Evolutionary conservation across 2,797 vertebrate species (phyloP).

Genomic region (Sebastes jordani): DNA sequence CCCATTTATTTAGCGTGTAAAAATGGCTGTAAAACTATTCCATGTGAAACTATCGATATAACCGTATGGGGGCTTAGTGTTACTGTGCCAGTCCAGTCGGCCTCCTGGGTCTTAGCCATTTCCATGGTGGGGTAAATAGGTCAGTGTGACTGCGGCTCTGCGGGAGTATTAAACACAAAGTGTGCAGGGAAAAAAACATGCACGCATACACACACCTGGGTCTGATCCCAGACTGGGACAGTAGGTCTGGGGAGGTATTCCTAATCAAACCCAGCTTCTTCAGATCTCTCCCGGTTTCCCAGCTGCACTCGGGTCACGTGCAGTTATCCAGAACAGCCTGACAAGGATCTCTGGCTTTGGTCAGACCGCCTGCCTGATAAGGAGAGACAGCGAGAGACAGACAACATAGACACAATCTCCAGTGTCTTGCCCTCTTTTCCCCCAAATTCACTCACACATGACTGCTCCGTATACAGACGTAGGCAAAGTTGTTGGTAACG

Average conservation of each 20-base stretch:
- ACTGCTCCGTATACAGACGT: neutral
- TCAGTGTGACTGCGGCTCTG: constrained; percentile 66
- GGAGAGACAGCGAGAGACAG: constrained; percentile 57
- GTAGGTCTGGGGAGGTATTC: constrained; percentile 65
- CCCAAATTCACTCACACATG: neutral
- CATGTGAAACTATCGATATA: constrained; percentile 61
- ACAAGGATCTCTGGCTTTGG: constrained; percentile 74
- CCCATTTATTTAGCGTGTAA: constrained; percentile 44
- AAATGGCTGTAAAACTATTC: constrained; percentile 53
- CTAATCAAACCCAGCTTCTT: constrained; percentile 75
- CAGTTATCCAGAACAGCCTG: constrained; percentile 52
- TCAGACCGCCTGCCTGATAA: constrained; percentile 68
- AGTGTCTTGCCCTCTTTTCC: constrained; percentile 10
- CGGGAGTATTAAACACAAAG: constrained; percentile 48
- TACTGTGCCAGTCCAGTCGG: constrained; percentile 46
- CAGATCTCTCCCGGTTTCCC: constrained; percentile 51
- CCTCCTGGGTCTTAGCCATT: constrained; percentile 50
- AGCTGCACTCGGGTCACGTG: constrained; percentile 67
- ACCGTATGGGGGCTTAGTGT: constrained; percentile 30
- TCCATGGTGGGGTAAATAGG: constrained; percentile 68
- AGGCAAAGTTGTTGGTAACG: no score
- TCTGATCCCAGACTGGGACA: constrained; percentile 68
- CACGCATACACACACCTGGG: constrained; percentile 57
- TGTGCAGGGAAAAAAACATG: constrained; percentile 16
- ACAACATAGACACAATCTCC: constrained; percentile 38